Percentiles rank a stretch among this genome's conserved stretches.
Conservation (phyloP, 2,888 invertebrate genomes). For the Drosophila gaucha region DNA sequence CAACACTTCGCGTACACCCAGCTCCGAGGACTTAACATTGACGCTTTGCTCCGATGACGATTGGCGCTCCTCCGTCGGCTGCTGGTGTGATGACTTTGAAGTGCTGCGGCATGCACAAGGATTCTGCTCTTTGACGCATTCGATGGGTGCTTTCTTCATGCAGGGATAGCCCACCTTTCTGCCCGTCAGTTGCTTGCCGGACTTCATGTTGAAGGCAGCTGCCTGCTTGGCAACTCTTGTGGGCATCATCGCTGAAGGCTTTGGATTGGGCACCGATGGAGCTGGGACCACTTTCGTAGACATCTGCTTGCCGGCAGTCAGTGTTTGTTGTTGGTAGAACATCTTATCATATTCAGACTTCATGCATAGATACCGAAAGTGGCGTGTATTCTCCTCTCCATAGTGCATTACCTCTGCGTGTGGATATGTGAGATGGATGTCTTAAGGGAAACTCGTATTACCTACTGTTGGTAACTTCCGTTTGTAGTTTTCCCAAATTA, state of each 20-base stretch:
- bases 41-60: constrained; percentile 67
- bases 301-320: constrained; percentile 50
- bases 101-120: constrained; percentile 58
- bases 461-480: constrained; percentile 79
- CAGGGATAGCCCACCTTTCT: constrained; percentile 14
- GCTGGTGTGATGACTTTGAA: constrained; percentile 42
- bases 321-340: constrained; percentile 83
- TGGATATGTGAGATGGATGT: background rate
- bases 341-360: constrained; percentile 84
- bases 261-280: constrained; percentile 17
- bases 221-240: constrained; percentile 33
- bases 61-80: constrained; percentile 41
- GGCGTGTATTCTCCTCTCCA: constrained; percentile 83
- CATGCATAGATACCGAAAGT: constrained; percentile 84
- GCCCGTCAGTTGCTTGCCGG: constrained; percentile 30
- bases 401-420: constrained; percentile 79
- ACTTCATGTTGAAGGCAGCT: constrained; percentile 23
- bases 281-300: constrained; percentile 25
- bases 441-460: background rate
- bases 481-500: constrained; percentile 69
- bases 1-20: constrained; percentile 76
- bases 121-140: constrained; percentile 36
- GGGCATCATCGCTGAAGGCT: constrained; percentile 2
- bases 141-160: constrained; percentile 14
- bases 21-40: constrained; percentile 74